phyloP scores from a whole-genome alignment of 2,888 invertebrate species.

The Lepidocyrtinus sp. region DNA sequence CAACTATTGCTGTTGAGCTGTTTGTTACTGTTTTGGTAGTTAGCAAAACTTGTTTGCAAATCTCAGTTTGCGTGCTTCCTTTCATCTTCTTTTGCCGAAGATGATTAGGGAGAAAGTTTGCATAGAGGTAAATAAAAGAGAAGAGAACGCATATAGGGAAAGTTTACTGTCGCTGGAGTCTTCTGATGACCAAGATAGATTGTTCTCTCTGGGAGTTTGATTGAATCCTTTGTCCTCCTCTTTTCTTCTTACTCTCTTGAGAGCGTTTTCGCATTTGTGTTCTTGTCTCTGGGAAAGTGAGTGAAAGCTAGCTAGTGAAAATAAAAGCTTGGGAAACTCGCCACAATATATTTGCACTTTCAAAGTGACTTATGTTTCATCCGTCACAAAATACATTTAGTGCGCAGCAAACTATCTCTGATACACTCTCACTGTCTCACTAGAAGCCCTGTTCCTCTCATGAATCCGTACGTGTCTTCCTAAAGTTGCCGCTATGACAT shows the following conservation, averaged over 20 bases:
- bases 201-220: conserved; percentile 46
- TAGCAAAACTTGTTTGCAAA: not conserved
- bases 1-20: too few relatives aligned
- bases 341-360: not conserved
- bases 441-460: too few relatives aligned
- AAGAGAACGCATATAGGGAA: conserved; percentile 13
- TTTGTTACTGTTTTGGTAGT: not conserved
- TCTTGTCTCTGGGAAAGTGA: not conserved
- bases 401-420: too few relatives aligned
- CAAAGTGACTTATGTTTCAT: not conserved
- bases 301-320: not conserved
- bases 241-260: conserved; percentile 13
- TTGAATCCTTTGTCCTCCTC: conserved; percentile 40
- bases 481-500: not conserved
- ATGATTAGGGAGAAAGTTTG: not conserved
- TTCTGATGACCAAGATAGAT: conserved; percentile 46
- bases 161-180: not conserved
- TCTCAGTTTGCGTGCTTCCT: not conserved
- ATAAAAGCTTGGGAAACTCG: not conserved
- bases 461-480: not conserved
- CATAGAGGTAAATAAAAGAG: conserved; percentile 12
- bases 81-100: not conserved
- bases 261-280: conserved; percentile 28
- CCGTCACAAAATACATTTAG: too few relatives aligned
- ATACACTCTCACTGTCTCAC: too few relatives aligned